Conservation (phyloP, 92 coral and sea anemone species). For the Desmophyllum pertusum region DNA sequence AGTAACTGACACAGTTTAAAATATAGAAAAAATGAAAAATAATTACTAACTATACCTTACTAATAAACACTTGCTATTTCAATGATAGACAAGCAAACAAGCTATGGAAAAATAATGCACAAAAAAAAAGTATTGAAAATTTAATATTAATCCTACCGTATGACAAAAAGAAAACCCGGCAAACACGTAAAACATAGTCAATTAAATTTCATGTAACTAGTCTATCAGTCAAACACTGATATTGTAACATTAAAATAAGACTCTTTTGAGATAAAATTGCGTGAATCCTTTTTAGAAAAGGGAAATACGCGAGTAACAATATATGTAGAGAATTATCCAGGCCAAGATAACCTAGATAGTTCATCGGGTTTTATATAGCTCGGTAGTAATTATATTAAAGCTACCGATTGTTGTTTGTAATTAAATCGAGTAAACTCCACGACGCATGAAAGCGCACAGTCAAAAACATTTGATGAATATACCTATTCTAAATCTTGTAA, state of each 20-base stretch:
- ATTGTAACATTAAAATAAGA: not conserved
- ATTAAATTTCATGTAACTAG: not conserved
- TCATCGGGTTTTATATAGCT: not conserved
- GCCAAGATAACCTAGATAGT: not conserved
- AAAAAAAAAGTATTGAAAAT: not conserved
- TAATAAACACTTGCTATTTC: not conserved
- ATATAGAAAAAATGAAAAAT: not conserved
- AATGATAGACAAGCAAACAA: not conserved
- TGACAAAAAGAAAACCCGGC: not conserved
- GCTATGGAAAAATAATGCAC: not conserved
- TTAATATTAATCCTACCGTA: not conserved
- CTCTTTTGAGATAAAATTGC: not conserved
- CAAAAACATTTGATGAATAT: not conserved
- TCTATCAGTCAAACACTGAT: not conserved
- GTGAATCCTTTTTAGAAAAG: not conserved
- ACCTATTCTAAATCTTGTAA: not conserved
- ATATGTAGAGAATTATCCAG: not conserved
- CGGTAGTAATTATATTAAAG: not conserved
- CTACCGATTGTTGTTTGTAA: slow-evolving; percentile 4
- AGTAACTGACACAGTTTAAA: not conserved
- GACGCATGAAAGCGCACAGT: not conserved
- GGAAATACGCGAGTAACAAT: too few species aligned
- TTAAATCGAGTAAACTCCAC: not conserved
- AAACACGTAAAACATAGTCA: not conserved
- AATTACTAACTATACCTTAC: not conserved